Conservation (phyloP, 2,888 invertebrate species). For the Cerceris rybyensis region DNA sequence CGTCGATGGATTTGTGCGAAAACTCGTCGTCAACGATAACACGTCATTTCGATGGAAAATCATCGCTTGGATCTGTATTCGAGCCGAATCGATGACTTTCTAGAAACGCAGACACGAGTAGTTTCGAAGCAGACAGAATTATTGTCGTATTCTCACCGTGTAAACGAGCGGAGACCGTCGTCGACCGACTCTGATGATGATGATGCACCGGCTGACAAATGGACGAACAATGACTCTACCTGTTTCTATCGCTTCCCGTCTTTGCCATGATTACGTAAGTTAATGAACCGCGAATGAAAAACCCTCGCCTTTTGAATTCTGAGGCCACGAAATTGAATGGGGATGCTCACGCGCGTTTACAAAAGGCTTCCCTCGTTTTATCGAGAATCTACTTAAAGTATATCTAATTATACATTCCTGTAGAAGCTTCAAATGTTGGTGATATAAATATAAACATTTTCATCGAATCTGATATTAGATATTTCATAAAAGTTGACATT, state of each 20-base stretch:
- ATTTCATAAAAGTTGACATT: no score
- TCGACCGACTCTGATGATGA: slow-evolving; percentile 11
- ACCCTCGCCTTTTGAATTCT: slow-evolving; percentile 19
- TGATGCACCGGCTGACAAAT: slow-evolving; percentile 39
- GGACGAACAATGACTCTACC: slow-evolving; percentile 64
- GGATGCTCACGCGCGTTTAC: not conserved
- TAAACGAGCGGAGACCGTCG: slow-evolving; percentile 11
- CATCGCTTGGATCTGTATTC: slow-evolving; percentile 1
- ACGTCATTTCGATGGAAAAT: slow-evolving; percentile 10
- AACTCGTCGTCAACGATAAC: slow-evolving; percentile 5
- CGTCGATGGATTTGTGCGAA: not conserved
- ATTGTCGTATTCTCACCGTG: not conserved
- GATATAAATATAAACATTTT: no score
- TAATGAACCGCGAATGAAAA: slow-evolving; percentile 37
- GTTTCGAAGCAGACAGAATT: no score
- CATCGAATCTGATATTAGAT: no score
- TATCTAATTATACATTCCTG: no score
- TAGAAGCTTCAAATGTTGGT: no score
- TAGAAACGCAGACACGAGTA: not conserved
- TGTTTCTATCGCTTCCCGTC: slow-evolving; percentile 67
- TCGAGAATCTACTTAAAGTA: no score
- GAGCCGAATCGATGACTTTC: slow-evolving; percentile 16
- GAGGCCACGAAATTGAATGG: not conserved
- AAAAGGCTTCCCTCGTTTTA: no score
- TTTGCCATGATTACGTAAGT: slow-evolving; percentile 63